Conservation (phyloP, 2,888 invertebrate species). For the Ecdyonurus torrentis region DNA sequence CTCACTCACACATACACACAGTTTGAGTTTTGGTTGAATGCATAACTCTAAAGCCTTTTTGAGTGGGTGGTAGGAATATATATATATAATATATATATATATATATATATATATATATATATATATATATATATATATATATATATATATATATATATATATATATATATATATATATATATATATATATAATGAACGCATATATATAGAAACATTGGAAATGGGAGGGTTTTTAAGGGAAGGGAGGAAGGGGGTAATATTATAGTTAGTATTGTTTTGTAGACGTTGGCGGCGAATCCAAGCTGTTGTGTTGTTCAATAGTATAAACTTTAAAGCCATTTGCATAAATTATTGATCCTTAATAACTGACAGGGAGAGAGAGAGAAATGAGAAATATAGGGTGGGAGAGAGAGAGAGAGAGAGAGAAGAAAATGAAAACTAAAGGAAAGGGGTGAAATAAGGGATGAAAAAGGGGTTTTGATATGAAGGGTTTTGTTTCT, state of each 20-base stretch:
- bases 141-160: too few relatives aligned
- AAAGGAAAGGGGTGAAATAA: not conserved
- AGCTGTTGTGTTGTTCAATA: slow-evolving; percentile 8
- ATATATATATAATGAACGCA: too few relatives aligned
- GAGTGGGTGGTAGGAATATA: not conserved
- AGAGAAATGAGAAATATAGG: not conserved
- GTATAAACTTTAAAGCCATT: slow-evolving; percentile 10
- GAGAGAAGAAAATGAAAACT: not conserved
- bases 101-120: too few relatives aligned
- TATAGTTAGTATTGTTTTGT: not conserved
- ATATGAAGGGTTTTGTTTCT: not conserved
- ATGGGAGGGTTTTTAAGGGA: not conserved
- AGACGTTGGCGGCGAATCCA: not conserved
- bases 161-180: too few relatives aligned
- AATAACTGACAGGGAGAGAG: slow-evolving; percentile 9
- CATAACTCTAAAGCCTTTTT: not conserved
- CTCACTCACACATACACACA: too few relatives aligned
- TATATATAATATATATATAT: too few relatives aligned
- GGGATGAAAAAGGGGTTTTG: not conserved
- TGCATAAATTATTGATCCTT: slow-evolving; percentile 12
- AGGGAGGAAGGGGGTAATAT: not conserved
- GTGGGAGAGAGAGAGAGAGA: not conserved
- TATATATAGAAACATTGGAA: too few relatives aligned
- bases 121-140: too few relatives aligned
- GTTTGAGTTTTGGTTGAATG: not conserved